Percentiles rank a stretch among this genome's conserved stretches.
Conservation (phyloP, 1,140 invertebrate genomes). For the Watersipora subatra region DNA sequence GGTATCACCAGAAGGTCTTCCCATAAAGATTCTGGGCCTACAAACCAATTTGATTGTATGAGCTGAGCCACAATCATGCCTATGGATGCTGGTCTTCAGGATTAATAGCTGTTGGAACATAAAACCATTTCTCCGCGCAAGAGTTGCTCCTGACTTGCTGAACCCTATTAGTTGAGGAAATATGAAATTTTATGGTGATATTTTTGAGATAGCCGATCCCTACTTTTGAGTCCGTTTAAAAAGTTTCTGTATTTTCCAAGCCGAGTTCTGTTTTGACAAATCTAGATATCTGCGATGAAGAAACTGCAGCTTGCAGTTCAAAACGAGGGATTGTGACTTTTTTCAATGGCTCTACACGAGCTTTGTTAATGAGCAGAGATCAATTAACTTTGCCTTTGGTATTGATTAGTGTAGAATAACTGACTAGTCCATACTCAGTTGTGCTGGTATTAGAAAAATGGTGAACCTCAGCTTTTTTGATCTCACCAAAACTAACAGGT, state of each 20-base stretch:
- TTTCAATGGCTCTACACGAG: constrained; percentile 12
- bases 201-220: constrained; percentile 8
- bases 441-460: constrained; percentile 14
- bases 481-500: constrained; percentile 1
- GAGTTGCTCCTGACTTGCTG: constrained; percentile 1
- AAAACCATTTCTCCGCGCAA: constrained; percentile 5
- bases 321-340: constrained; percentile 7
- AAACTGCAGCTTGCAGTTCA: constrained; percentile 9
- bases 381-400: constrained; percentile 11
- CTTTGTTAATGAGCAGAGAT: constrained; percentile 13
- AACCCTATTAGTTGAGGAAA: constrained; percentile 9
- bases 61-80: constrained; percentile 5
- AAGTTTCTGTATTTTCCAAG: background rate
- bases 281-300: background rate
- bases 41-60: constrained; percentile 7
- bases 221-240: constrained; percentile 9
- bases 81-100: constrained; percentile 17
- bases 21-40: constrained; percentile 13
- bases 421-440: constrained; percentile 9
- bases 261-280: constrained; percentile 3
- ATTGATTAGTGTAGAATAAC: constrained; percentile 12
- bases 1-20: background rate
- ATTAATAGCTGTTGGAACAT: constrained; percentile 5
- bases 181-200: background rate
- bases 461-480: constrained; percentile 7